These are phyloP conservation scores for Loxodonta africana DNA, from an alignment of 2,113 vertebrate species.

Conservation along the genomic window DNA sequence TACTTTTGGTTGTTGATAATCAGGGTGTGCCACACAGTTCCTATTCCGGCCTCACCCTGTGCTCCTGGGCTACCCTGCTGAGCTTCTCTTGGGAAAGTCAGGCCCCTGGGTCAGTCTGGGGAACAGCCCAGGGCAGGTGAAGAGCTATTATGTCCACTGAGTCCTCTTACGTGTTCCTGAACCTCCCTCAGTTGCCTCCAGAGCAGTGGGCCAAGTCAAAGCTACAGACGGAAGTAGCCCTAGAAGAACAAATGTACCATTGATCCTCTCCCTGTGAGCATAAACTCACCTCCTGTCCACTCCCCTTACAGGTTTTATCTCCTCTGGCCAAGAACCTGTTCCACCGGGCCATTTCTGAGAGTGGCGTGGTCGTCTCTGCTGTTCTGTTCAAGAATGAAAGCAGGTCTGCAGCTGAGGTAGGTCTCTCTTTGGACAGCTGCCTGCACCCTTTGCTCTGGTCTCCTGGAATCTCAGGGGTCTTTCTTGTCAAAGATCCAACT, in stretches of 20 bases:
- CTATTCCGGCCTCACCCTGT: background rate
- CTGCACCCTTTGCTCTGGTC: fast-evolving
- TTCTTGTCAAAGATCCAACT: fast-evolving
- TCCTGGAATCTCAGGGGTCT: background rate
- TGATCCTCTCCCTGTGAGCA: background rate
- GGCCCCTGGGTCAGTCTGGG: background rate
- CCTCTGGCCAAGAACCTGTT: conserved; percentile 90
- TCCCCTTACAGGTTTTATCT: conserved; percentile 86
- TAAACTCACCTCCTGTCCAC: background rate
- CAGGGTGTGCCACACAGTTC: fast-evolving
- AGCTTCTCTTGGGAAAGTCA: background rate
- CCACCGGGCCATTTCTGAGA: conserved; percentile 91
- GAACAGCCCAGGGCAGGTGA: fast-evolving
- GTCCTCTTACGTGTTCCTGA: background rate
- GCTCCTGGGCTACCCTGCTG: background rate
- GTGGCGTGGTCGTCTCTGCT: conserved; percentile 80
- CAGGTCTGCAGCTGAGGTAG: conserved; percentile 38
- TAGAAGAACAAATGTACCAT: background rate
- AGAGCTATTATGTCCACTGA: fast-evolving
- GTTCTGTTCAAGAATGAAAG: background rate
- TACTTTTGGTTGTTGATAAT: fast-evolving
- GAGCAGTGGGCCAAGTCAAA: background rate
- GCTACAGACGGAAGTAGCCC: background rate
- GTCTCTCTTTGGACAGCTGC: background rate
- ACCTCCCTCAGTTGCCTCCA: background rate